These are phyloP conservation scores for Urocitellus parryii DNA, from an alignment of 2,113 vertebrate species.

Conservation along the genomic window DNA sequence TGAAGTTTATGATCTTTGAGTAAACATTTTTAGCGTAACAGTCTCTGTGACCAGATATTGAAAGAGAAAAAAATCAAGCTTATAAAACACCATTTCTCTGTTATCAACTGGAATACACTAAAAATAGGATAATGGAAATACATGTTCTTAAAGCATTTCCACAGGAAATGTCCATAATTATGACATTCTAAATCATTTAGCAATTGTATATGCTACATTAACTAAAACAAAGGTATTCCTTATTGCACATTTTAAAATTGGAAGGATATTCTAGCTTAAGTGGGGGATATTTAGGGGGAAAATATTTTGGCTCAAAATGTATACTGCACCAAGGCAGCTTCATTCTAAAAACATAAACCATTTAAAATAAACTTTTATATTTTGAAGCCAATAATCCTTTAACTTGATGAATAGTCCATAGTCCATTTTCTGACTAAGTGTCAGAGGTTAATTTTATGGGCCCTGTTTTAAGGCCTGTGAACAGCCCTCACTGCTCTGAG, in stretches of 20 bases:
- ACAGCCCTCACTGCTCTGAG: conserved; percentile 68
- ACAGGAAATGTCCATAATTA: conserved; percentile 95
- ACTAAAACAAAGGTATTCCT: conserved; percentile 88
- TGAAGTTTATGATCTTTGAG: conserved; percentile 84
- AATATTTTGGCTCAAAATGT: conserved; percentile 85
- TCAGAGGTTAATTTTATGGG: conserved; percentile 59
- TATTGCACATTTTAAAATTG: conserved; percentile 89
- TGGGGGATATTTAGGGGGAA: conserved; percentile 78
- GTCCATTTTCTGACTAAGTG: neutral
- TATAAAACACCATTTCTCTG: conserved; percentile 63
- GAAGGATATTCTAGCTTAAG: conserved; percentile 65
- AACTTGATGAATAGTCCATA: conserved; percentile 7
- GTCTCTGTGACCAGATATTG: conserved; percentile 78
- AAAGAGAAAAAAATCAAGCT: conserved; percentile 67
- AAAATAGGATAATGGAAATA: conserved; percentile 83
- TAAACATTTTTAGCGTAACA: conserved; percentile 83
- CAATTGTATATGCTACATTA: conserved; percentile 87
- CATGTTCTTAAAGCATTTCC: conserved; percentile 93
- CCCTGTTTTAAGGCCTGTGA: conserved; percentile 81
- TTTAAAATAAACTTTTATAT: conserved; percentile 72
- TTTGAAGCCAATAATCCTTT: conserved; percentile 70
- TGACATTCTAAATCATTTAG: conserved; percentile 88
- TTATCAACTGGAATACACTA: conserved; percentile 79
- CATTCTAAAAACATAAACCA: conserved; percentile 69
- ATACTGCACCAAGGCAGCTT: conserved; percentile 80